Conservation (phyloP, 2,888 invertebrate genomes). For the Syrista parreyssii region DNA sequence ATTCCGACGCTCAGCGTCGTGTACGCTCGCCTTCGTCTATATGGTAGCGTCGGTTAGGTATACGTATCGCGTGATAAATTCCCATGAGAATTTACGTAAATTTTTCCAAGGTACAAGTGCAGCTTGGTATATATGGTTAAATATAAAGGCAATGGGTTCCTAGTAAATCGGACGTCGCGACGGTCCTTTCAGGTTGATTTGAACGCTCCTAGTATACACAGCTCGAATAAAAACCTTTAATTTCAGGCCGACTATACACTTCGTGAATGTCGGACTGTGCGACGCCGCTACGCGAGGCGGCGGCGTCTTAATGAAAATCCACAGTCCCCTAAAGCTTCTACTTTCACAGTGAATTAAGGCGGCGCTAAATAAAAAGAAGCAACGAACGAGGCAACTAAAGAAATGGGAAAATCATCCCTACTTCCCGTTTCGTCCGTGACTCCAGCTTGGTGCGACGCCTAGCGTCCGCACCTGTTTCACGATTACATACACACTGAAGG, state of each 20-base stretch:
- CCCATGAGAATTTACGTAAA: constrained; percentile 51
- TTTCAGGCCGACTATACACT: not conserved
- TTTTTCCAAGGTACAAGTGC: not conserved
- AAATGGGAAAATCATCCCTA: constrained; percentile 3
- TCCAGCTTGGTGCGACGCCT: not conserved
- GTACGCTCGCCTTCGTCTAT: not conserved
- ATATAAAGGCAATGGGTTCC: not conserved
- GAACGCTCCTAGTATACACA: not conserved
- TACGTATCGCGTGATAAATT: constrained; percentile 21
- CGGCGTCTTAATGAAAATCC: not conserved
- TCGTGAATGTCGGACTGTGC: not conserved
- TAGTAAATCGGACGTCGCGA: not conserved
- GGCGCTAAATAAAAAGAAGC: not conserved
- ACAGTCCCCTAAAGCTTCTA: constrained; percentile 4
- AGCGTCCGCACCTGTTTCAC: constrained; percentile 1
- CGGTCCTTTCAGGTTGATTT: not conserved
- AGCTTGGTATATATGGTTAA: not conserved
- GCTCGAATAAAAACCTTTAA: not conserved
- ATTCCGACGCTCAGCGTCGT: not conserved
- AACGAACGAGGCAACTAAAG: not conserved
- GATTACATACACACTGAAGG: not conserved
- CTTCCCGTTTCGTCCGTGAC: not conserved
- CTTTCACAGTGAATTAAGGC: not conserved
- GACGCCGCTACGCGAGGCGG: not conserved
- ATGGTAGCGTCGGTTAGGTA: not conserved